Evolutionary conservation across 2,888 invertebrate species (phyloP), one percentile per base, ranked within the genome.

Genomic region (Parasteatoda lunata): DNA sequence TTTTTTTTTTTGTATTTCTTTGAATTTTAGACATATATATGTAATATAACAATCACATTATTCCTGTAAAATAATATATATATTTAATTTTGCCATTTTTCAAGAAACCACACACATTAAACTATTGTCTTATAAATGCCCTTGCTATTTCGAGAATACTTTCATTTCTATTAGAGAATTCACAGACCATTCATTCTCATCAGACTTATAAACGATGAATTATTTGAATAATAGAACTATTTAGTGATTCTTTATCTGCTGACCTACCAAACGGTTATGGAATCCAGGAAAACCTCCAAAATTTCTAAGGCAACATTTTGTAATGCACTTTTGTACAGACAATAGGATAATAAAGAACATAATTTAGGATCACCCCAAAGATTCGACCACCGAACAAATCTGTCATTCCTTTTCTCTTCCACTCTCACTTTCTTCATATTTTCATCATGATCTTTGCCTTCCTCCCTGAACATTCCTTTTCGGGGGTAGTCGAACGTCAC

Each of bases 401-500:
- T 79, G 84, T 84, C 79, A 84, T 64, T 75, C 84, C 75, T 51
- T 11, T 45, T 54, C 72, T 45, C 69, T 13, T 52, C 64, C 47
- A 30, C 45, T 59, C 71, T 71, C 71, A 30, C 68, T 81, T 70
- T 82, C 76, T 70, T 65, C 78, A 49, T 77, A 47, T 76, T 68
- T 48, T 73, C 69, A 72, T 72, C 73, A 72, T 64, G 75, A 80
- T 77, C 75, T 75, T 13, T 54, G 64, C n/a, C 30, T 47, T 65
- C 71, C 48, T 68, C 51, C 59, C 59, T 47, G 66, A 68, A 13
- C 71, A 51, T 73, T 82, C 77, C 86, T 69, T 87, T 87, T 73
- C 77, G 69, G 73, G 68, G 70, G 83, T 70, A 77, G 84, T 78
- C 81, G 77, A 59, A 77, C 83, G 88, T 88, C 88, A 88, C 84